These are phyloP conservation scores for Cathartes aura DNA, from an alignment of 2,113 vertebrate species.

Conservation along the genomic window DNA sequence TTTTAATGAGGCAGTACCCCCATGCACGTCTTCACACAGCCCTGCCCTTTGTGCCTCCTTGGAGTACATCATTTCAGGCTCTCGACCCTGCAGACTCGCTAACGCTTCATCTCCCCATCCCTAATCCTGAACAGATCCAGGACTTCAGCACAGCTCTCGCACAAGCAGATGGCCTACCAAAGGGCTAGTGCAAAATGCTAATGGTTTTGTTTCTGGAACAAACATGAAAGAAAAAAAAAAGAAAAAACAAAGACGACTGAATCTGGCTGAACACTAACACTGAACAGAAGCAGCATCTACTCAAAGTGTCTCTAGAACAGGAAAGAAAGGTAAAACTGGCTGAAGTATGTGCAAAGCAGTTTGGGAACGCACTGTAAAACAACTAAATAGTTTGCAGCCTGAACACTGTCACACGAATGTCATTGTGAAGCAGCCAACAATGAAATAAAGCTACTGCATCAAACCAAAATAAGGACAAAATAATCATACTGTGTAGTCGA, in stretches of 20 bases:
- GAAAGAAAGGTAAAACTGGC: not conserved
- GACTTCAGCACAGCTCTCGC: not conserved
- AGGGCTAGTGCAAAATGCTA: not conserved
- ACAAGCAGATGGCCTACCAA: not conserved
- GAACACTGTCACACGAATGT: not conserved
- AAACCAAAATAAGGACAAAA: not conserved
- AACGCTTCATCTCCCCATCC: not conserved
- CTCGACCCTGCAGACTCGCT: not conserved
- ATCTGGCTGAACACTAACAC: not conserved
- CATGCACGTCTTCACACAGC: not conserved
- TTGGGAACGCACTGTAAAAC: not conserved
- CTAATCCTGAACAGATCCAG: not conserved
- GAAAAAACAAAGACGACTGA: not conserved
- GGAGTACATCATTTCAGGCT: not conserved
- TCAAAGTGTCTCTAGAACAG: not conserved
- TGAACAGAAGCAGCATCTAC: not conserved
- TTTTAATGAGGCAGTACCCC: not conserved
- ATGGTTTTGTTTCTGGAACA: not conserved
- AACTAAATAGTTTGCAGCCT: not conserved
- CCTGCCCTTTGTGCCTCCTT: not conserved
- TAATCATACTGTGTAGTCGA: not conserved
- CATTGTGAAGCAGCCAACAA: not conserved
- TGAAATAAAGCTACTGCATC: not conserved
- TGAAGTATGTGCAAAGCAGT: not conserved
- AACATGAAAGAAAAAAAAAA: not conserved